Evolutionary conservation across 2,113 vertebrate species (phyloP).

Genomic region (Callospermophilus lateralis): DNA sequence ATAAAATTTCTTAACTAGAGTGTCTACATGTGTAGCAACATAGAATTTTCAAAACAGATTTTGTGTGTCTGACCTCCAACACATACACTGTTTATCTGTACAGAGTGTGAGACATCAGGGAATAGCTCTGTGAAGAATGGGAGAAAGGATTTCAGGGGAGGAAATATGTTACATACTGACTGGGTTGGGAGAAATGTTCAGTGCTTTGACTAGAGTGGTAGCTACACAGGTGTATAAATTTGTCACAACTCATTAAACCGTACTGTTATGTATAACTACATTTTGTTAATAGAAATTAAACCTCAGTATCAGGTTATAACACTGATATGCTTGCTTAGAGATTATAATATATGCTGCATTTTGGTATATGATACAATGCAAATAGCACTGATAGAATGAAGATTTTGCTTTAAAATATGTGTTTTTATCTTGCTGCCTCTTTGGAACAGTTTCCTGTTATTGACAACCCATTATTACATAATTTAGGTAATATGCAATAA

Average conservation of each 20-base stretch:
- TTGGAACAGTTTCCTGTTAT: background rate
- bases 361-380: background rate
- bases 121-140: background rate
- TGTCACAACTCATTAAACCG: background rate
- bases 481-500: background rate
- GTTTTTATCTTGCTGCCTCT: background rate
- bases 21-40: background rate
- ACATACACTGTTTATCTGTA: background rate
- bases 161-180: background rate
- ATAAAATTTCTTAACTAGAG: background rate
- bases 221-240: background rate
- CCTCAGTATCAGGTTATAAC: background rate
- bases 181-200: background rate
- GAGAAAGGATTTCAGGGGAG: background rate
- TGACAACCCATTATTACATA: background rate
- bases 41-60: background rate
- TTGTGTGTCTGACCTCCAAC: background rate
- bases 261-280: background rate
- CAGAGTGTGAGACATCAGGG: background rate
- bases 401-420: background rate
- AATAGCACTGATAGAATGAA: background rate
- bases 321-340: background rate
- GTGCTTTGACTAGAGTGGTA: background rate
- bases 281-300: conserved; percentile 43
- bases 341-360: background rate